Evolutionary conservation across 2,888 invertebrate genomes (phyloP).

Genomic region (Saturnia pavonia): DNA sequence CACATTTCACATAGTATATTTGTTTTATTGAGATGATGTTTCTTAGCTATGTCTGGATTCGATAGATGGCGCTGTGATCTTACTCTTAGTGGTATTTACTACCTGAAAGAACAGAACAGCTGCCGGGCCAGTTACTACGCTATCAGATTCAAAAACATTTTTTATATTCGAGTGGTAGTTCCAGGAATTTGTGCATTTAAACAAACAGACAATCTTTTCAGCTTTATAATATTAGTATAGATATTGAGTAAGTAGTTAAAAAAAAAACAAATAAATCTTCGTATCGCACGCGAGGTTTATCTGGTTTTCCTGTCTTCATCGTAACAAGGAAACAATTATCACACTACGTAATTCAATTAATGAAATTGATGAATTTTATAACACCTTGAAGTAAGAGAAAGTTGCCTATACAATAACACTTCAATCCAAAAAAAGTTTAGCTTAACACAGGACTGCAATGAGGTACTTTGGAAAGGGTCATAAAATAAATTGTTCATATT

Average conservation of each 20-base stretch:
- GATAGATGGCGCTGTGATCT: no score
- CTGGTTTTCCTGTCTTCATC: not conserved
- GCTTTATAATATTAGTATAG: no score
- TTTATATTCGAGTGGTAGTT: no score
- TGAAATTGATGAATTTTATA: slow-evolving; percentile 11
- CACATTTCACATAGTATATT: no score
- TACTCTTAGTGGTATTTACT: no score
- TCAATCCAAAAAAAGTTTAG: not conserved
- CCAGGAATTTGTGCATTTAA: no score
- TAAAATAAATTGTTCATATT: not conserved
- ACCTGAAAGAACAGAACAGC: no score
- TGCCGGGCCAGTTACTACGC: no score
- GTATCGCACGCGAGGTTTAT: not conserved
- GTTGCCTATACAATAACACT: slow-evolving; percentile 6
- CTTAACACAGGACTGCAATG: not conserved
- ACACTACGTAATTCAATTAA: not conserved
- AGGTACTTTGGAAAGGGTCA: not conserved
- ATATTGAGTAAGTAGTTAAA: not conserved
- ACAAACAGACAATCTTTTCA: no score
- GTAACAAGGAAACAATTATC: slow-evolving; percentile 9
- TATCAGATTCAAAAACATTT: no score
- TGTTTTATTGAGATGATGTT: no score
- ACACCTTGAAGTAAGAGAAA: slow-evolving; percentile 9
- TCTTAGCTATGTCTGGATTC: no score
- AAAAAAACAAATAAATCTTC: slow-evolving; percentile 5